A percentile compares a stretch with the other conserved stretches of the same genome.
These are phyloP conservation scores for Nudaria mundana DNA, from an alignment of 2,888 invertebrate species.

Conservation along the genomic window DNA sequence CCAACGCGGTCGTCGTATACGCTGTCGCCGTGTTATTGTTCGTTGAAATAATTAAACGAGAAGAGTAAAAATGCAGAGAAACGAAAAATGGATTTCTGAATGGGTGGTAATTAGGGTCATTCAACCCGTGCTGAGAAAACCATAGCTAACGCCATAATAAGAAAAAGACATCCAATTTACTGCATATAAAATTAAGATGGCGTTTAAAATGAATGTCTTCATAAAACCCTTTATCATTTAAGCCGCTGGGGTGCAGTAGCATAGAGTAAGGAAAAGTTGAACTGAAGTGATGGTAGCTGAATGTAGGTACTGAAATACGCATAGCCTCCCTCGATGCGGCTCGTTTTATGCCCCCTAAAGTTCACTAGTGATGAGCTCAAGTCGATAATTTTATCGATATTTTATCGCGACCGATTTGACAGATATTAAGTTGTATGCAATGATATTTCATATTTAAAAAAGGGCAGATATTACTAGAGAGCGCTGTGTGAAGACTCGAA, in stretches of 20 bases:
- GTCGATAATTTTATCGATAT: constrained; percentile 14
- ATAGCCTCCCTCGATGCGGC: constrained; percentile 34
- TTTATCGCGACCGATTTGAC: no score
- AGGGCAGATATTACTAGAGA: no score
- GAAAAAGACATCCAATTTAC: background rate
- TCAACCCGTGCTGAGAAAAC: no score
- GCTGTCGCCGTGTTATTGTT: no score
- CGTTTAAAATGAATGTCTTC: constrained; percentile 21
- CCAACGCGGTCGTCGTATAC: no score
- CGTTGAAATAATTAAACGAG: no score
- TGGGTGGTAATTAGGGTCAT: no score
- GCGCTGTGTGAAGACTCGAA: no score
- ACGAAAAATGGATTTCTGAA: no score
- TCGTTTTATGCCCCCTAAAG: constrained; percentile 35
- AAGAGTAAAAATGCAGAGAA: no score
- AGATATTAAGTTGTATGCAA: no score
- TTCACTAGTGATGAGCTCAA: constrained; percentile 21
- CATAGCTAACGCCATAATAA: background rate
- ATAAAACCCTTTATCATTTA: constrained; percentile 26
- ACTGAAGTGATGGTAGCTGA: constrained; percentile 44
- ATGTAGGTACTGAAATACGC: constrained; percentile 46
- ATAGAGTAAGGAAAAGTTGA: constrained; percentile 39
- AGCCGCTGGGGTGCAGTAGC: constrained; percentile 13
- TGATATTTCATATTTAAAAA: no score
- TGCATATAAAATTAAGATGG: constrained; percentile 11